Conservation (phyloP, 2,888 invertebrate genomes). For the Pocota personata region DNA sequence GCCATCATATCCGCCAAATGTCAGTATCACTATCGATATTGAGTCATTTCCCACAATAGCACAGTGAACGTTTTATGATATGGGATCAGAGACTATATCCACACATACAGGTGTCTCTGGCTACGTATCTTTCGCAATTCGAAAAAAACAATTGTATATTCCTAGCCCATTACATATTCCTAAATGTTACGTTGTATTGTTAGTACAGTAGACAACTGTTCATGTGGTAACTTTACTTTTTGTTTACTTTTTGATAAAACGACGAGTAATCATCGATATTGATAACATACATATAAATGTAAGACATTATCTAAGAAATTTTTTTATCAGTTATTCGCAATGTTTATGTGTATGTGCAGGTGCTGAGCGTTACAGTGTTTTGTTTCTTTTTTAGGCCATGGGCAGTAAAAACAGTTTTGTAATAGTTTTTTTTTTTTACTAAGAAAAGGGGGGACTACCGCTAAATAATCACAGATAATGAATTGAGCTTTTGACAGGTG, state of each 20-base stretch:
- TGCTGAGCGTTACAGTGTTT: background rate
- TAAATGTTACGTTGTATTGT: background rate
- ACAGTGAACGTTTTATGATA: background rate
- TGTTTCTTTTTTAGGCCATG: constrained; percentile 5
- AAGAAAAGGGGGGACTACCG: background rate
- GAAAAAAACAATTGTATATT: background rate
- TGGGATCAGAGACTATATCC: background rate
- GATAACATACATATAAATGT: background rate
- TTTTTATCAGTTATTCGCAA: constrained; percentile 1
- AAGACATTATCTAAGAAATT: constrained; percentile 10
- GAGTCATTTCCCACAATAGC: constrained; percentile 7
- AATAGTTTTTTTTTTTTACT: background rate
- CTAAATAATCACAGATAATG: background rate
- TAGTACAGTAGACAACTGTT: background rate
- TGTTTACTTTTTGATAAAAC: constrained; percentile 26
- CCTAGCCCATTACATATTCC: background rate
- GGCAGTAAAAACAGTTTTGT: background rate
- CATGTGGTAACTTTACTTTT: constrained; percentile 8
- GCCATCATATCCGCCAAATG: background rate
- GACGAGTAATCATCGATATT: constrained; percentile 4
- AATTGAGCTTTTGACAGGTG: constrained; percentile 19
- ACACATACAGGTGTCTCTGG: background rate
- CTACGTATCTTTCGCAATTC: background rate
- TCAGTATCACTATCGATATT: background rate
- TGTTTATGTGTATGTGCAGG: background rate